Percentiles rank a stretch among this genome's conserved stretches.
phyloP scores from a whole-genome alignment of 2,797 vertebrate species.

The Pantherophis alleghaniensis region DNA sequence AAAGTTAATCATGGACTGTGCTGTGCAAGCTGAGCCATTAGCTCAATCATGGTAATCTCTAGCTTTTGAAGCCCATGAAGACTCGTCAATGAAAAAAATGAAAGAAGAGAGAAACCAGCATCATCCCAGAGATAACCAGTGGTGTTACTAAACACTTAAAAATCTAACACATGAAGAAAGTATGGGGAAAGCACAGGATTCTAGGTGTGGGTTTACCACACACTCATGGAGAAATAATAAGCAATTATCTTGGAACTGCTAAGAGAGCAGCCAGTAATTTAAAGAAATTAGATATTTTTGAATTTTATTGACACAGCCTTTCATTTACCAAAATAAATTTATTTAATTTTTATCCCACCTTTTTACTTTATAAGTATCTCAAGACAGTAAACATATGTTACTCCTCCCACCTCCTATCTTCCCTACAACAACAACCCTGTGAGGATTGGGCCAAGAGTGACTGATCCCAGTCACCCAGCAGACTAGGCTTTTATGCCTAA shows the following conservation, averaged over 20 bases:
- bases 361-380: not conserved
- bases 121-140: not conserved
- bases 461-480: not conserved
- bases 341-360: not conserved
- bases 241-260: not conserved
- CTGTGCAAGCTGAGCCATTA: not conserved
- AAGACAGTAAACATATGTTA: not conserved
- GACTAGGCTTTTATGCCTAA: not conserved
- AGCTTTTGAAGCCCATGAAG: not conserved
- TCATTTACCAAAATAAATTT: not conserved
- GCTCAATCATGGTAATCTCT: not conserved
- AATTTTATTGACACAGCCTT: not conserved
- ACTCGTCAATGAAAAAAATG: not conserved
- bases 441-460: not conserved
- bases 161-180: not conserved
- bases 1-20: not conserved
- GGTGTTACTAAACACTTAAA: not conserved
- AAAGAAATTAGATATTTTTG: not conserved
- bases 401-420: not conserved
- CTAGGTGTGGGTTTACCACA: no score
- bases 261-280: not conserved
- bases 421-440: not conserved
- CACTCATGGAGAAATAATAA: no score
- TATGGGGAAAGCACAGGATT: not conserved
- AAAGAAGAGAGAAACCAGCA: not conserved